These are phyloP conservation scores for Hesperia comma DNA, from an alignment of 2,888 invertebrate genomes.

Conservation along the genomic window DNA sequence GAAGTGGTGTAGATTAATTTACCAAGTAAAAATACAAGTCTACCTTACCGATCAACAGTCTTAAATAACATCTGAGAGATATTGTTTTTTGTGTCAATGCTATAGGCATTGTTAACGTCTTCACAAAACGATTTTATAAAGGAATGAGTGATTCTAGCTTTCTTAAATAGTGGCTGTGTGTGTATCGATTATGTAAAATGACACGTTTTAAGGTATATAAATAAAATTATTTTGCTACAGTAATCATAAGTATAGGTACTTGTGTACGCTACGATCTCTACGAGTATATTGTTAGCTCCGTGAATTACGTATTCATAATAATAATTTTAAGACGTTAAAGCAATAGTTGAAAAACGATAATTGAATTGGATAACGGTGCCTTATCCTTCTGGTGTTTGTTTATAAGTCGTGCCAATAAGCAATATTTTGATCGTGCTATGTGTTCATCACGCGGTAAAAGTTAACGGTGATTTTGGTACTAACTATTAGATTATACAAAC, in stretches of 20 bases:
- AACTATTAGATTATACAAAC: no score
- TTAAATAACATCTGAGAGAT: no score
- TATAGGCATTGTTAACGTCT: neutral
- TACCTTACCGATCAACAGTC: no score
- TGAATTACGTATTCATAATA: neutral
- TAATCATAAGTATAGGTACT: conserved; percentile 17
- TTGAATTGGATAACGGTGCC: conserved; percentile 17
- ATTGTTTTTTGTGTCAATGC: no score
- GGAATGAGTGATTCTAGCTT: neutral
- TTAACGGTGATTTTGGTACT: no score
- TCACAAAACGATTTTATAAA: neutral
- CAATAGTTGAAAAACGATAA: neutral
- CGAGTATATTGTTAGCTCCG: neutral
- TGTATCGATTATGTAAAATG: conserved; percentile 30
- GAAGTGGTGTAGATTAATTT: neutral
- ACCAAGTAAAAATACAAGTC: no score
- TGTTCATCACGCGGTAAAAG: no score
- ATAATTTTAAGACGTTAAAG: neutral
- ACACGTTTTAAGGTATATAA: conserved; percentile 15
- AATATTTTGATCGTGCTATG: neutral
- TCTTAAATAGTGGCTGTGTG: conserved; percentile 34
- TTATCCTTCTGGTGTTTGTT: neutral
- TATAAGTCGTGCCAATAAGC: neutral
- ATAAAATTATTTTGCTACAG: conserved; percentile 23
- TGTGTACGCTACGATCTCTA: neutral